Evolutionary conservation across 2,888 invertebrate genomes (phyloP).

Genomic region (Drosophila pseudotalamancana): DNA sequence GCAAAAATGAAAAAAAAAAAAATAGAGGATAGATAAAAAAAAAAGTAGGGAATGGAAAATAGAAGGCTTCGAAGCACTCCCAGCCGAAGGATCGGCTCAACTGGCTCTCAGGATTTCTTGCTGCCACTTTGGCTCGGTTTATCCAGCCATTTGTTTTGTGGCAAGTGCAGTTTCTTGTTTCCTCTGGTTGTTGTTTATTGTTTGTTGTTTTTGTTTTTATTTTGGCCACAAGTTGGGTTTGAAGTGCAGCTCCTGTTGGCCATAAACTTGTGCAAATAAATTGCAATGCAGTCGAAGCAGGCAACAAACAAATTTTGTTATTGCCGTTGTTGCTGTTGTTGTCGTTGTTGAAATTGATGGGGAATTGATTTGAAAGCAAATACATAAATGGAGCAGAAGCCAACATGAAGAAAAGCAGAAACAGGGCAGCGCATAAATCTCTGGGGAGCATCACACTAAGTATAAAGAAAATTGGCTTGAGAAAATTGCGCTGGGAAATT

Average conservation of each 20-base stretch:
- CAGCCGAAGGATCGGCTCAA: conserved; percentile 4
- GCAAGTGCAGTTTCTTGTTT: conserved; percentile 73
- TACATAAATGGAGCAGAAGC: conserved; percentile 76
- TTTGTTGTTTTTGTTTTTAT: conserved; percentile 51
- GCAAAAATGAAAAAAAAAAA: conserved; percentile 1
- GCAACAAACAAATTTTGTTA: conserved; percentile 66
- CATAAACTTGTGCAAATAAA: conserved; percentile 68
- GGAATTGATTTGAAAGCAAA: conserved; percentile 79
- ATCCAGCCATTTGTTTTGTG: conserved; percentile 73
- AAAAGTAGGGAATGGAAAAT: conserved; percentile 1
- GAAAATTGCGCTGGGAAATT: conserved; percentile 44
- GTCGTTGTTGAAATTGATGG: conserved; percentile 70
- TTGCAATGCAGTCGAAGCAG: conserved; percentile 58
- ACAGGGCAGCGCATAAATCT: conserved; percentile 67
- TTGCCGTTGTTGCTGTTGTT: conserved; percentile 59
- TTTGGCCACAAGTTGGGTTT: conserved; percentile 35
- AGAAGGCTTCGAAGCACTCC: no score
- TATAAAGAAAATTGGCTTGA: conserved; percentile 73
- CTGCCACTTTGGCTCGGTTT: conserved; percentile 47
- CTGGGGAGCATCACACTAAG: conserved; percentile 59
- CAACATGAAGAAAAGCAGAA: conserved; percentile 19
- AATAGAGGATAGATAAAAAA: conserved; percentile 2
- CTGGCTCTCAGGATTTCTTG: conserved; percentile 20
- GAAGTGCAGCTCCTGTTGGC: conserved; percentile 14
- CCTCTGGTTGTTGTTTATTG: conserved; percentile 52